A percentile compares a stretch with the other conserved stretches of the same genome.
Evolutionary conservation across 1,140 invertebrate species (phyloP).

Genomic region (Sycobia sp.): DNA sequence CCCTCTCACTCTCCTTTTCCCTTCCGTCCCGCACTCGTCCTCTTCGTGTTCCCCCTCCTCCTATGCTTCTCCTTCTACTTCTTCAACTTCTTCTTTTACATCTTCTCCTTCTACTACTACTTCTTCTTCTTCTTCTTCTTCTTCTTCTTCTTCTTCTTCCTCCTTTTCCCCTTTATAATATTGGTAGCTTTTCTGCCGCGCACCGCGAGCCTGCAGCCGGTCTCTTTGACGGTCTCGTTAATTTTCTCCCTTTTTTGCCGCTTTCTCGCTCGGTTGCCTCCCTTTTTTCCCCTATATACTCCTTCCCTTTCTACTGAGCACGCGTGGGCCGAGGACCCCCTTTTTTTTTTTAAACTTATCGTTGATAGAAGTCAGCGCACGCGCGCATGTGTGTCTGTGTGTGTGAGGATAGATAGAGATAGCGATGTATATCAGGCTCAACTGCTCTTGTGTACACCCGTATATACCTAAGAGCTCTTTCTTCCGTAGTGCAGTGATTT

Average conservation of each 20-base stretch:
- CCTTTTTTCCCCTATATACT: not conserved
- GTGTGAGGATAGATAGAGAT: too few species aligned
- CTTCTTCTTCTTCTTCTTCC: slow-evolving; percentile 9
- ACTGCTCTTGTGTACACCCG: too few species aligned
- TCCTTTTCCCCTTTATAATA: slow-evolving; percentile 25
- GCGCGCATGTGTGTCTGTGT: too few species aligned
- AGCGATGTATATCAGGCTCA: too few species aligned
- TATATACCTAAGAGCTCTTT: too few species aligned
- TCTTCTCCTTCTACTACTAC: slow-evolving; percentile 12
- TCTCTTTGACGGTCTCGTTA: slow-evolving; percentile 38
- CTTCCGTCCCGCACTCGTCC: too few species aligned
- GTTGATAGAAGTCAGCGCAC: too few species aligned
- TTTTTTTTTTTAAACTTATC: not conserved
- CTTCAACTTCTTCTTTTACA: slow-evolving; percentile 34
- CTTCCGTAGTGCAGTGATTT: too few species aligned
- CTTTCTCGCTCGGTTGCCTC: slow-evolving; percentile 6
- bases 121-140: slow-evolving; percentile 2
- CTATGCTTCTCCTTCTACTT: slow-evolving; percentile 1
- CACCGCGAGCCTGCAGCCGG: not conserved
- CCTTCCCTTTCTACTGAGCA: too few species aligned
- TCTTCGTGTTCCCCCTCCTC: too few species aligned
- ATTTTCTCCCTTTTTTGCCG: slow-evolving; percentile 23
- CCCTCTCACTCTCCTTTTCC: slow-evolving; percentile 3
- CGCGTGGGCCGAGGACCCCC: not conserved
- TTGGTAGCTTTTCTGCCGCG: not conserved